Evolutionary conservation across 2,113 vertebrate species (phyloP), one percentile per base, ranked within the genome.

Genomic region (Tachysurus vachellii): DNA sequence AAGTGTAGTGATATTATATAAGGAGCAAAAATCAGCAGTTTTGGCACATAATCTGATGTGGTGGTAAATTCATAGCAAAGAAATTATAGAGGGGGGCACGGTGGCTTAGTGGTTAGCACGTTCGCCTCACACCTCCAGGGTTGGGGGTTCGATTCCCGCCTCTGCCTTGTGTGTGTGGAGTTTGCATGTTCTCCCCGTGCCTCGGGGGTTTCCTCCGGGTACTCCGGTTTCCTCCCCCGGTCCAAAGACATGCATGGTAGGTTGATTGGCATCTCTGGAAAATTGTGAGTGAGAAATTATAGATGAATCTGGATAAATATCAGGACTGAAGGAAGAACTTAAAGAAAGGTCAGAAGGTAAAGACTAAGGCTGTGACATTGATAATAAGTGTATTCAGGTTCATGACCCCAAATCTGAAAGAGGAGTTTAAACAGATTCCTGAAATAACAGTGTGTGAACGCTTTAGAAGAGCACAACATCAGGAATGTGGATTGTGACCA

Each of bases 1-100:
- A 80, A 53, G 17, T 79, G 44, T 53, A 53, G 44, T 53, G 47
- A 53, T 76, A 75, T 47, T 47, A 76, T 76, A 76, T 76, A 53
- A 76, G 47, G 73, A 76, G 44, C 23, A 76, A 76, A 75, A 75
- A 53, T 76, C 23, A 53, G 73, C 23, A n/a, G 73, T 26, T 19
- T 42, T 50, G 73, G 23, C 73, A 76, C 44, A 28, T n/a, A 19
- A 19, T 79, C n/a, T 31, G 14, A 56, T 56, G 50, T 3, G n/a
- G 14, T 31, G 76, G 76, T 56, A n/a, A 77, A 54, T 77, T 77
- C 50, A 77, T 28, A 54, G 14, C 13, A 1, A 77, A 54, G 4
- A 14, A n/a, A 54, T 1, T 36, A 36, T 36, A n/a, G n/a, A n/a
- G n/a, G n/a, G n/a, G n/a, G n/a, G n/a, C n/a, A n/a, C n/a, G n/a